Evolutionary conservation across 2,888 invertebrate genomes (phyloP).

Genomic region (Myathropa florea): DNA sequence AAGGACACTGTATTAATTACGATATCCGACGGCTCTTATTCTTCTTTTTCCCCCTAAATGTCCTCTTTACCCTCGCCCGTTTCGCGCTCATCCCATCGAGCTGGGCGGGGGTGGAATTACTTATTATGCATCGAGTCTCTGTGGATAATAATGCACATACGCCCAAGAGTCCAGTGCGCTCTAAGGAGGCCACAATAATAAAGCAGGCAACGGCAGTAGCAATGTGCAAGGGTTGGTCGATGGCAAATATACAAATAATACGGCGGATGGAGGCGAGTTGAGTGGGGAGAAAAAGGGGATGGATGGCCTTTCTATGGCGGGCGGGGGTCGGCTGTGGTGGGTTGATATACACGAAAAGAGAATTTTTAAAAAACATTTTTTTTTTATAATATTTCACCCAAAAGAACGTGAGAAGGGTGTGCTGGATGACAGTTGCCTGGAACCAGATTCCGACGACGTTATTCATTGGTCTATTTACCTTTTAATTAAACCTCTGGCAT

Average conservation of each 20-base stretch:
- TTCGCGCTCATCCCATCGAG: background rate
- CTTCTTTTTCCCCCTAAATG: background rate
- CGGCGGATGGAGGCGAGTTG: background rate
- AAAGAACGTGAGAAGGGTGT: background rate
- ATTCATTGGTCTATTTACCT: constrained; percentile 42
- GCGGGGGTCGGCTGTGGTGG: background rate
- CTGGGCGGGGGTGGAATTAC: constrained; percentile 34
- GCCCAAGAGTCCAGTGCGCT: constrained; percentile 34
- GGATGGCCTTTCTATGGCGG: constrained; percentile 11
- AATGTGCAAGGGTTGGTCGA: constrained; percentile 27
- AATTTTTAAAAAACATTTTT: constrained; percentile 8
- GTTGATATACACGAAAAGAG: constrained; percentile 8
- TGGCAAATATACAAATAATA: constrained; percentile 44
- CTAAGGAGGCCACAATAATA: constrained; percentile 14
- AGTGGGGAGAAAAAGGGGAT: background rate
- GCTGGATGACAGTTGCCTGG: constrained; percentile 24
- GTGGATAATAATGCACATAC: constrained; percentile 48
- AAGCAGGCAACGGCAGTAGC: constrained; percentile 12
- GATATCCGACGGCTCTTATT: constrained; percentile 40
- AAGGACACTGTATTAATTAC: constrained; percentile 67
- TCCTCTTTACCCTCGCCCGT: background rate
- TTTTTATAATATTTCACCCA: constrained; percentile 25
- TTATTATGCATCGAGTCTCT: constrained; percentile 56
- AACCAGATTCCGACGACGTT: constrained; percentile 30
- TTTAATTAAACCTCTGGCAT: constrained; percentile 6